These are phyloP conservation scores for Bufotes viridis DNA, from an alignment of 2,797 vertebrate genomes.

Conservation along the genomic window DNA sequence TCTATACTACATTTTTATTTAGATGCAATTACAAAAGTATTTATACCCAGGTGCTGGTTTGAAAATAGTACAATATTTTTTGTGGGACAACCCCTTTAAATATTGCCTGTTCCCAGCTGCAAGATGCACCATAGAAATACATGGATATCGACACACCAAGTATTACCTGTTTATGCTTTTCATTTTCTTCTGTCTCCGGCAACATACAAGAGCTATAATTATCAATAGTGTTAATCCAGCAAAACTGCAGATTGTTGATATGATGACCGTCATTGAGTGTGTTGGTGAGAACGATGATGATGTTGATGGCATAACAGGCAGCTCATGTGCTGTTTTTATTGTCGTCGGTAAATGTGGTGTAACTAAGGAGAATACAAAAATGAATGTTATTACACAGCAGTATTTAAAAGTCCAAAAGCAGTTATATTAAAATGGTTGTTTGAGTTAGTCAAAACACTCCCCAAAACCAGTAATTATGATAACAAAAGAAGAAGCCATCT, in stretches of 20 bases:
- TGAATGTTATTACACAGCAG: not conserved
- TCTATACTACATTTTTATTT: too few relatives aligned
- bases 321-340: conserved; percentile 72
- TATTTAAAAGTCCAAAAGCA: not conserved
- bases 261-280: conserved; percentile 91
- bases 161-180: conserved; percentile 85
- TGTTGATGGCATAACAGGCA: conserved; percentile 66
- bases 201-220: conserved; percentile 81
- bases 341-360: conserved; percentile 72
- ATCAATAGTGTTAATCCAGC: conserved; percentile 79
- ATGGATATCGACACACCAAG: not conserved
- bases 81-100: too few relatives aligned
- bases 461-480: too few relatives aligned
- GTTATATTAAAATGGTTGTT: not conserved
- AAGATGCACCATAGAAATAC: not conserved
- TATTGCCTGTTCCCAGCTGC: too few relatives aligned
- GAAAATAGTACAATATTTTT: too few relatives aligned
- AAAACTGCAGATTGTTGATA: conserved; percentile 84
- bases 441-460: too few relatives aligned
- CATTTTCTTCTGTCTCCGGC: conserved; percentile 80
- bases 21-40: too few relatives aligned
- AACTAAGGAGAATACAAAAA: conserved; percentile 27
- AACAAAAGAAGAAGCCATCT: too few relatives aligned
- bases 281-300: conserved; percentile 78
- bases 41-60: too few relatives aligned